Evolutionary conservation across 2,113 vertebrate genomes (phyloP).

Genomic region (Urocynchramus pylzowi): DNA sequence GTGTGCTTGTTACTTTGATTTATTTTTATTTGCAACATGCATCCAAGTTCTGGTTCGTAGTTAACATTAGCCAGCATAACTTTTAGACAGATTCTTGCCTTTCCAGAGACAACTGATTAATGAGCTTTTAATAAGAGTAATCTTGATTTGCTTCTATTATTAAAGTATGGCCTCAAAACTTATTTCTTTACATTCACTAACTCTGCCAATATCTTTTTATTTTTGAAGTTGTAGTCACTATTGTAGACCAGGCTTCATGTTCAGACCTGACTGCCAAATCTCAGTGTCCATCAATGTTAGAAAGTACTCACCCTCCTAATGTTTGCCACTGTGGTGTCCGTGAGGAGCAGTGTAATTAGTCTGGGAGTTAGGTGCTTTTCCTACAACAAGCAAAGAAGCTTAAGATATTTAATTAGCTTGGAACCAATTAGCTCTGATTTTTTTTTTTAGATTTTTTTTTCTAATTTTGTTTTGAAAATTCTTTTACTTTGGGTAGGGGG

Average conservation of each 20-base stretch:
- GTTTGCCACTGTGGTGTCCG: fast-evolving
- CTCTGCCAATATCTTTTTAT: neutral
- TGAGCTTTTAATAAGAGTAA: neutral
- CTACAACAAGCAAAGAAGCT: neutral
- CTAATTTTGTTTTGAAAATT: neutral
- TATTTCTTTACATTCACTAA: neutral
- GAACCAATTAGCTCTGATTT: neutral
- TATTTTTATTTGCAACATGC: neutral
- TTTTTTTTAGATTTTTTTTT: neutral
- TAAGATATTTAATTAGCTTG: neutral
- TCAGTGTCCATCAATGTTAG: neutral
- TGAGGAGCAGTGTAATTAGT: neutral
- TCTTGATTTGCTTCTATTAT: neutral
- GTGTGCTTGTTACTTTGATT: neutral
- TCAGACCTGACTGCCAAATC: neutral
- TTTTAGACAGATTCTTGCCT: neutral
- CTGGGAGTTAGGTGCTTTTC: neutral
- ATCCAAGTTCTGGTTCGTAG: neutral
- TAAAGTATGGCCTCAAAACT: neutral
- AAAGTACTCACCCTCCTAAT: fast-evolving
- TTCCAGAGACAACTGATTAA: neutral
- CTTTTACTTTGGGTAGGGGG: neutral
- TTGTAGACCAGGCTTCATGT: neutral
- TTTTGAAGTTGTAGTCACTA: neutral
- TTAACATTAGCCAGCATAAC: neutral